Percentiles rank a stretch among this genome's conserved stretches.
phyloP scores from a whole-genome alignment of 2,888 invertebrate species.

The Desoria tigrina region DNA sequence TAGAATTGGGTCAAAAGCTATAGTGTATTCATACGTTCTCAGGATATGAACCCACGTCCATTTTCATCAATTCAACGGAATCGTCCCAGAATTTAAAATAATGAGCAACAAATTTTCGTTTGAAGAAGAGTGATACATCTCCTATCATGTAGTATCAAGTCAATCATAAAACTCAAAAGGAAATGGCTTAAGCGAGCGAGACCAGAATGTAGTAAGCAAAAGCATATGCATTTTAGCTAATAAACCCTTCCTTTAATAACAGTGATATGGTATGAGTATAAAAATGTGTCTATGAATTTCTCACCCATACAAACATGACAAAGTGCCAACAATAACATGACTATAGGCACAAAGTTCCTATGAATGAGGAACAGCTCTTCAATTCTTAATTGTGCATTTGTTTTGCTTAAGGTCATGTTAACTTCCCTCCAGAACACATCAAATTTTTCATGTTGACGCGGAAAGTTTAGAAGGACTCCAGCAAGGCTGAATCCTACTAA shows the following conservation, averaged over 20 bases:
- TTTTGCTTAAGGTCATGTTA: not conserved
- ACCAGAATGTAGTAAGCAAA: no score
- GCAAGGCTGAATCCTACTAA: not conserved
- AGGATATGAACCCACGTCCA: constrained; percentile 38
- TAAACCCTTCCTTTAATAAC: no score
- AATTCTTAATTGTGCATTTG: not conserved
- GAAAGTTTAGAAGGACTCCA: not conserved
- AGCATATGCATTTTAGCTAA: no score
- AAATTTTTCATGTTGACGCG: not conserved
- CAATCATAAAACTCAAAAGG: no score
- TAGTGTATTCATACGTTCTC: constrained; percentile 12
- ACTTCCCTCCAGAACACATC: not conserved
- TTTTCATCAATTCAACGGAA: constrained; percentile 45
- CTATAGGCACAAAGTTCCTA: constrained; percentile 22
- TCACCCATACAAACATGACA: constrained; percentile 6
- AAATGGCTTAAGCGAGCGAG: no score
- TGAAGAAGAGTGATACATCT: constrained; percentile 14
- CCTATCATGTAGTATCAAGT: no score
- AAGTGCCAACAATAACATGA: constrained; percentile 14
- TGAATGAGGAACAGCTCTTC: constrained; percentile 27
- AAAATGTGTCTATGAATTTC: no score
- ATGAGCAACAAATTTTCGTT: not conserved
- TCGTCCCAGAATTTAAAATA: constrained; percentile 28
- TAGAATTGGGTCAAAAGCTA: no score
- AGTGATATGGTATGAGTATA: no score